These are phyloP conservation scores for Ictidomys tridecemlineatus DNA, from an alignment of 2,113 vertebrate species.

Conservation along the genomic window DNA sequence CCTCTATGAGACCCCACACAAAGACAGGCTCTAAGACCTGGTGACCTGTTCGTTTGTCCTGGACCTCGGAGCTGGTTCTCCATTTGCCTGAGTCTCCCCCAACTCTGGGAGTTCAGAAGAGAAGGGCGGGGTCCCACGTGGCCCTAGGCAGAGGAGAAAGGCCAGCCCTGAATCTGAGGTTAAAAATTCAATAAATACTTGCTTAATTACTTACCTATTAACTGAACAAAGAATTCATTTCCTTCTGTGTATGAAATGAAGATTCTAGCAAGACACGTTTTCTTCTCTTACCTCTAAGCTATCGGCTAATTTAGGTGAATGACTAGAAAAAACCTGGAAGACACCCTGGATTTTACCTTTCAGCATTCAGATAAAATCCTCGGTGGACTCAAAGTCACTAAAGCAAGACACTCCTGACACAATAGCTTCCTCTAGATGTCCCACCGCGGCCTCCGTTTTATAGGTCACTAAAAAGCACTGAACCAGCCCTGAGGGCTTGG, in stretches of 20 bases:
- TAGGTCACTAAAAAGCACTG: slow-evolving; percentile 37
- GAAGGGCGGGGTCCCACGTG: background rate
- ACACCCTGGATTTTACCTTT: background rate
- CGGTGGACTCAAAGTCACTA: background rate
- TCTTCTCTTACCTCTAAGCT: background rate
- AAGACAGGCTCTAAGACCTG: background rate
- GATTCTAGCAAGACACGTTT: background rate
- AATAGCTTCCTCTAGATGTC: background rate
- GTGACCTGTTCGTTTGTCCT: fast-evolving
- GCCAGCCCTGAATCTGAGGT: background rate
- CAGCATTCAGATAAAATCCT: background rate
- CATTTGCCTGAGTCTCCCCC: background rate
- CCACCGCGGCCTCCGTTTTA: slow-evolving; percentile 19
- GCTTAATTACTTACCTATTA: background rate
- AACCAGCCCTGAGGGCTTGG: background rate
- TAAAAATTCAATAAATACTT: background rate
- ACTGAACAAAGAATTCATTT: background rate
- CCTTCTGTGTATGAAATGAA: background rate
- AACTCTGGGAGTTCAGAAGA: background rate
- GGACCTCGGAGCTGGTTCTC: too few species aligned
- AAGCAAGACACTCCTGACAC: background rate
- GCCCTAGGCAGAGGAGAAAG: background rate
- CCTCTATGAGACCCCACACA: background rate
- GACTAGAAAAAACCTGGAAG: background rate
- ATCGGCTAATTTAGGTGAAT: background rate